These are phyloP conservation scores for Meteorus sp. DNA, from an alignment of 1,140 invertebrate species.

Conservation along the genomic window DNA sequence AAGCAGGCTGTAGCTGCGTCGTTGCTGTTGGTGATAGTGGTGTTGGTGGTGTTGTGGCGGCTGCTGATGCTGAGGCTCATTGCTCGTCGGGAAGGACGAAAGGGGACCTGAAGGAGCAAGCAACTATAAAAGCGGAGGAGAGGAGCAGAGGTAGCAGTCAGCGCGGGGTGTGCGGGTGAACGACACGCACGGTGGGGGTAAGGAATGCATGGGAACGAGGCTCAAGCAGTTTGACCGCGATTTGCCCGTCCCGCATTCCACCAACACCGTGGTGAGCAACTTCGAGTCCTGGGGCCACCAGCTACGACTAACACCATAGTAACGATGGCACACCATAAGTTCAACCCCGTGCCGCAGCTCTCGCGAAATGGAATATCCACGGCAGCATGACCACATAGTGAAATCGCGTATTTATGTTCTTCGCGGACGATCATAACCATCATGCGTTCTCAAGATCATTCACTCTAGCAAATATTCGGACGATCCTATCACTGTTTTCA, in stretches of 20 bases:
- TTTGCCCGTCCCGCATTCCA: conserved; percentile 59
- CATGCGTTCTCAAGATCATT: no score
- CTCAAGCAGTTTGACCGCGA: conserved; percentile 58
- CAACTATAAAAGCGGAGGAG: conserved; percentile 32
- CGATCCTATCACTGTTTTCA: conserved; percentile 9
- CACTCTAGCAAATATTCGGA: neutral
- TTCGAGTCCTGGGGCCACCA: conserved; percentile 43
- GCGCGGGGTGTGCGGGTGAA: conserved; percentile 17
- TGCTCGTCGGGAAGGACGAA: conserved; percentile 11
- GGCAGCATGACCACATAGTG: neutral
- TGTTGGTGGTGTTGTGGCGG: conserved; percentile 4
- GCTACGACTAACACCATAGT: conserved; percentile 44
- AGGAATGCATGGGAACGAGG: conserved; percentile 59
- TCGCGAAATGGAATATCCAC: conserved; percentile 7
- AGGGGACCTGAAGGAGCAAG: conserved; percentile 30
- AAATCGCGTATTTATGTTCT: conserved; percentile 6
- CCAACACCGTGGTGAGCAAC: conserved; percentile 51
- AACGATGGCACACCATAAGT: conserved; percentile 36
- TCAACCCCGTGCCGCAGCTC: conserved; percentile 34
- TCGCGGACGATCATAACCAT: conserved; percentile 8
- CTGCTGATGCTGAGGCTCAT: conserved; percentile 4
- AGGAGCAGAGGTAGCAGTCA: conserved; percentile 27
- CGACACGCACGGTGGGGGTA: conserved; percentile 44
- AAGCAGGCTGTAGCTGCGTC: neutral
- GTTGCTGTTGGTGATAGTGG: neutral